Evolutionary conservation across 2,113 vertebrate genomes (phyloP).

Genomic region (Epinephelus moara): DNA sequence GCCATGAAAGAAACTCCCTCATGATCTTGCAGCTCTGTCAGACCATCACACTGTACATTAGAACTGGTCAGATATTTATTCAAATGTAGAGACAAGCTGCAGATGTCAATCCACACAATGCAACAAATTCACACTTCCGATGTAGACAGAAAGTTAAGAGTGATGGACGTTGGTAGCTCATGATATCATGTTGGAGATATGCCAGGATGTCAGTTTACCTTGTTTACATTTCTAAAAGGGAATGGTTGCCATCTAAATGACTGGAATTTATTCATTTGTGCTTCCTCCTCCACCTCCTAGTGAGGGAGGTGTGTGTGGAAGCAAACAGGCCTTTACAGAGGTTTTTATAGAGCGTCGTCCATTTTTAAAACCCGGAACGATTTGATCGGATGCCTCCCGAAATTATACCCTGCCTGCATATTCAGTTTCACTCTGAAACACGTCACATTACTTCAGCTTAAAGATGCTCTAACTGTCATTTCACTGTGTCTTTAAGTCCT

Average conservation of each 20-base stretch:
- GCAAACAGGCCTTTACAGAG: neutral
- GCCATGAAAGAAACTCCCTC: no score
- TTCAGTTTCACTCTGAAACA: neutral
- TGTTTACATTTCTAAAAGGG: neutral
- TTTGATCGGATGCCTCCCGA: constrained; percentile 4
- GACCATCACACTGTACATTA: no score
- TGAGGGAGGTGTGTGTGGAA: constrained; percentile 10
- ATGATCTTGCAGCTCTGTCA: no score
- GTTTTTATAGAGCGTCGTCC: neutral
- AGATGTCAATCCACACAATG: neutral
- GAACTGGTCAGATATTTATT: no score
- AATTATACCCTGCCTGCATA: constrained; percentile 23
- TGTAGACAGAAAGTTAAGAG: neutral
- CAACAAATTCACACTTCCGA: neutral
- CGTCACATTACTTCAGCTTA: neutral
- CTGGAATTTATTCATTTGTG: neutral
- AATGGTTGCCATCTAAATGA: constrained; percentile 2
- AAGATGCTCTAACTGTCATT: constrained; percentile 13
- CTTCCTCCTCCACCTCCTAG: neutral
- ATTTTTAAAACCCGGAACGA: neutral
- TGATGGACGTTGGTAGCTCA: neutral
- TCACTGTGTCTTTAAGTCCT: constrained; percentile 31
- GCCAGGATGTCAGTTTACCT: neutral
- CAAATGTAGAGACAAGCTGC: no score
- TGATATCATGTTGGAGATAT: neutral